Conservation (phyloP, 2,797 vertebrate genomes). For the Ambastaia sidthimunki region DNA sequence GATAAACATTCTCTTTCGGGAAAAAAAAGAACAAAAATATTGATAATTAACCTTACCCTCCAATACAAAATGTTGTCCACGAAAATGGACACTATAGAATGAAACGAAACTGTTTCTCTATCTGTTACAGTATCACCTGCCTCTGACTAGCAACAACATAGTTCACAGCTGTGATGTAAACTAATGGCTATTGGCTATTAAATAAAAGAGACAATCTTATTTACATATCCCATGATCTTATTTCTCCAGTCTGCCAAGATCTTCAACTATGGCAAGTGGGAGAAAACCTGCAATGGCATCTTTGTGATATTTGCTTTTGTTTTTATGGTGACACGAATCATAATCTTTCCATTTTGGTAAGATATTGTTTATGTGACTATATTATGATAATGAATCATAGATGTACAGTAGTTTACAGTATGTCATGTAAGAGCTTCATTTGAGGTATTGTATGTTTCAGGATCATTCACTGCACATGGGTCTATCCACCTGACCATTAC, state of each 20-base stretch:
- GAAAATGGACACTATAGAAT: no score
- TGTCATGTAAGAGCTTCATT: neutral
- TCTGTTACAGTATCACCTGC: no score
- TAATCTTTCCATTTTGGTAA: conserved; percentile 95
- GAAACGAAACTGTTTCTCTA: no score
- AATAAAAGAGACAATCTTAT: neutral
- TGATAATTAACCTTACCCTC: no score
- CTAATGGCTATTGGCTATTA: no score
- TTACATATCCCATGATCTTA: conserved; percentile 17
- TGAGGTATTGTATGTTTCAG: conserved; percentile 67
- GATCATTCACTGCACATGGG: conserved; percentile 88
- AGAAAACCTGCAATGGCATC: conserved; percentile 83
- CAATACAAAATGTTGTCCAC: no score
- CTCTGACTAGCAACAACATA: no score
- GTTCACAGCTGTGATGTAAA: no score
- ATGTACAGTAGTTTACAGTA: conserved; percentile 4
- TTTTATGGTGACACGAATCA: conserved; percentile 87
- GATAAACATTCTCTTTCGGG: no score
- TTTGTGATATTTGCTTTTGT: conserved; percentile 85
- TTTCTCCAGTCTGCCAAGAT: conserved; percentile 89
- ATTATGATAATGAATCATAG: neutral
- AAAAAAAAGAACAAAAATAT: no score
- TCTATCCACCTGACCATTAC: conserved; percentile 80
- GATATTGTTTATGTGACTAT: conserved; percentile 50
- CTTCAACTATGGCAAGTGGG: conserved; percentile 92